Evolutionary conservation across 2,113 vertebrate species (phyloP).

Genomic region (Sprattus sprattus): DNA sequence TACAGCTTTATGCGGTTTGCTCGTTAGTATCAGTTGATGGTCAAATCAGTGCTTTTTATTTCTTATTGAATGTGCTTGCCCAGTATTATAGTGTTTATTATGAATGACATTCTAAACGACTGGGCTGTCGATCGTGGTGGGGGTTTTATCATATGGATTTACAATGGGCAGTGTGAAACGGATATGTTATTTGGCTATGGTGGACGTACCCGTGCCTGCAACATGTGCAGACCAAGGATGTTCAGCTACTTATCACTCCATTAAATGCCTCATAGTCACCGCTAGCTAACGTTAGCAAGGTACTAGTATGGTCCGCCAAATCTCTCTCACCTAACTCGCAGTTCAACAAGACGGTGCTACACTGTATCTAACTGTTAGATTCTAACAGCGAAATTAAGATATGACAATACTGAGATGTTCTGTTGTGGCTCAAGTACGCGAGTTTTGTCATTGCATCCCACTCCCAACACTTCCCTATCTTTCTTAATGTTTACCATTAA

Average conservation of each 20-base stretch:
- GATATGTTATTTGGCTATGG: background rate
- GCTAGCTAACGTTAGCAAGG: background rate
- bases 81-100: background rate
- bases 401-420: no score
- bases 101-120: background rate
- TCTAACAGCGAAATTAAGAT: background rate
- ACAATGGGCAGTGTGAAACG: background rate
- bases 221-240: background rate
- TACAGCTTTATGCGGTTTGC: background rate
- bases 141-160: background rate
- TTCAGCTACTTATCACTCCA: background rate
- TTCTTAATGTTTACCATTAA: no score
- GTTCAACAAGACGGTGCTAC: background rate
- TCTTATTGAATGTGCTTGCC: background rate
- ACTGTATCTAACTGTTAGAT: no score
- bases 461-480: no score
- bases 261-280: background rate
- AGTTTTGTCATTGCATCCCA: background rate
- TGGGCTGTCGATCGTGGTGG: background rate
- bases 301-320: background rate
- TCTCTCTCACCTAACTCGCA: background rate
- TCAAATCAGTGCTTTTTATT: background rate
- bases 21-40: background rate
- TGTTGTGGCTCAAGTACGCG: no score
- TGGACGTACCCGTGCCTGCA: background rate